Conservation (phyloP, 2,113 vertebrate species). For the Labeo catla region DNA sequence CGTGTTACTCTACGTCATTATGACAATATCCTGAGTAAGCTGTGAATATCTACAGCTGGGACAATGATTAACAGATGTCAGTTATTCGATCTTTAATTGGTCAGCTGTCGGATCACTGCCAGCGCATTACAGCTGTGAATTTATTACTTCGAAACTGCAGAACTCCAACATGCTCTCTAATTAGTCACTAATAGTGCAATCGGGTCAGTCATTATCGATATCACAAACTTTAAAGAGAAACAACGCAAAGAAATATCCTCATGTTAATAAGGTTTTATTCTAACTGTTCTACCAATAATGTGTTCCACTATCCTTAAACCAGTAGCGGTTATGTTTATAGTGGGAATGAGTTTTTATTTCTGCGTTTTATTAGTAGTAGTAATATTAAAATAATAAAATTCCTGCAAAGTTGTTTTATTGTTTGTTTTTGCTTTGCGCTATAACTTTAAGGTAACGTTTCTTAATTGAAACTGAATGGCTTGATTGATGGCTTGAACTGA, state of each 20-base stretch:
- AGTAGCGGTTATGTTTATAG: background rate
- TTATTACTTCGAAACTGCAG: constrained; percentile 43
- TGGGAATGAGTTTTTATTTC: background rate
- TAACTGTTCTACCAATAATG: background rate
- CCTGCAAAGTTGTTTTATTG: background rate
- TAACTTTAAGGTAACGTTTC: background rate
- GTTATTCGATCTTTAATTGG: background rate
- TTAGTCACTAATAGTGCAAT: background rate
- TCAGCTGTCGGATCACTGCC: background rate
- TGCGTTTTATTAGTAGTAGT: background rate
- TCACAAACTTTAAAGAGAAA: background rate
- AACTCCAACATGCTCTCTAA: background rate
- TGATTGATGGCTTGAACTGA: too few species aligned
- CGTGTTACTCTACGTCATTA: constrained; percentile 5
- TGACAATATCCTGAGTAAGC: constrained; percentile 40
- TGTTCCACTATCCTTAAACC: background rate
- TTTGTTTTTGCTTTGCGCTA: background rate
- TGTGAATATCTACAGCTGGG: constrained; percentile 31
- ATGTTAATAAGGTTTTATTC: background rate
- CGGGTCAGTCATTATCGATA: background rate
- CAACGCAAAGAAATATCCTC: background rate
- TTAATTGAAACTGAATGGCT: background rate
- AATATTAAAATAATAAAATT: background rate
- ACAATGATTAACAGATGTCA: constrained; percentile 44
- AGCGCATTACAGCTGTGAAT: background rate